Conservation (phyloP, 2,888 invertebrate genomes). For the Zelleria hepariella region DNA sequence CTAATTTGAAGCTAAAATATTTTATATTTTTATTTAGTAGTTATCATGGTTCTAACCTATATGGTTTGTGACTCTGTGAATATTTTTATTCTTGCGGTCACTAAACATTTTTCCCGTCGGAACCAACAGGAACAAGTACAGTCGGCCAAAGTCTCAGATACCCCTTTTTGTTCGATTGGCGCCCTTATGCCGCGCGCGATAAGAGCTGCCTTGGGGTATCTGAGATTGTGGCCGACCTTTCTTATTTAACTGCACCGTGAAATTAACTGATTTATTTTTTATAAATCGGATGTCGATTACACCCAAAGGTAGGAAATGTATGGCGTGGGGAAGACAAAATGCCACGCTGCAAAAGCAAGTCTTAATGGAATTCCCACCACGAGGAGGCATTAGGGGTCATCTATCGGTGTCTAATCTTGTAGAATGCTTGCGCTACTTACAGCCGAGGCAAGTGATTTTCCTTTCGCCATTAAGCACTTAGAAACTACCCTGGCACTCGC, state of each 20-base stretch:
- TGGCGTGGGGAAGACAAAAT: neutral
- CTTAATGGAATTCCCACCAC: neutral
- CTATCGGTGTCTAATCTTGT: neutral
- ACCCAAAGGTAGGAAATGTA: neutral
- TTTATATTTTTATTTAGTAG: too few species aligned
- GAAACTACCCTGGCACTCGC: neutral
- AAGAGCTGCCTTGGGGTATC: too few species aligned
- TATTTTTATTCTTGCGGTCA: too few species aligned
- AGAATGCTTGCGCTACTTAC: neutral
- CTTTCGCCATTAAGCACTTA: neutral
- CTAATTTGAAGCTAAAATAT: too few species aligned
- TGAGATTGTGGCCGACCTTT: too few species aligned
- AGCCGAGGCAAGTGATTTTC: neutral
- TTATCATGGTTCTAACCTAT: too few species aligned
- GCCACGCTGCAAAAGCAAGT: neutral
- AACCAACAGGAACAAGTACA: too few species aligned
- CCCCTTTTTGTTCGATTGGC: too few species aligned
- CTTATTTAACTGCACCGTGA: neutral
- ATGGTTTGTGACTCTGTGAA: too few species aligned
- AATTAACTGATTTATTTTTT: neutral
- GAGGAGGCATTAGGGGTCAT: neutral
- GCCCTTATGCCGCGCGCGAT: too few species aligned
- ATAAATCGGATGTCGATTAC: neutral
- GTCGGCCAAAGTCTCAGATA: too few species aligned
- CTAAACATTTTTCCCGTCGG: too few species aligned